Evolutionary conservation across 2,797 vertebrate species (phyloP), one percentile per base, ranked within the genome.

Genomic region (Pteropus rufus): DNA sequence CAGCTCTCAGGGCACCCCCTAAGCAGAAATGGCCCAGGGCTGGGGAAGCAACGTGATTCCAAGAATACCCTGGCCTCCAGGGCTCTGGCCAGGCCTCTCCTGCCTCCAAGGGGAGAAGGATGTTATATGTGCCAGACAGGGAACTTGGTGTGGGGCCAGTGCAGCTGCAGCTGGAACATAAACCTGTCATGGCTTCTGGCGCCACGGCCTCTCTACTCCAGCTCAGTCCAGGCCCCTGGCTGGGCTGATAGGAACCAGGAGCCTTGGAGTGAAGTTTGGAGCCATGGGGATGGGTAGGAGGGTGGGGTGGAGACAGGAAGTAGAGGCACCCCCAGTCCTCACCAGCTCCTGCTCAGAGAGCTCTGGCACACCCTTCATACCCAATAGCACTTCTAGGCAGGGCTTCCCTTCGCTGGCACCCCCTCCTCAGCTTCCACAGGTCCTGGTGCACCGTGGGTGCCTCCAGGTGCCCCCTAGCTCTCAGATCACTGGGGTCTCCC

Each of bases 141-240:
- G 46, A 34, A 23, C 81, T 67, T 54, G 76, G 95, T 85, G 3
- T 12, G 9, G 7, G 21, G 82, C 91, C 96, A 81, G 75, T 0
- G 10, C 34, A 34, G 69, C 70, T 14, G 39, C 23, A 31, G 84
- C 58, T 16, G 2, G 60, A 64, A 88, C 77, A 12, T 95, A 97
- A 96, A 97, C 93, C 76, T 90, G 34, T n/a, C 23, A 0, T 23
- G 76, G 72, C 56, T 89, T 58, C 93, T 85, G 96, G 96, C 77
- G 85, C 94, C 94, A 21, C 4, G 0, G 46, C 85, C 87, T 52
- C 44, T 54, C 39, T 12, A 3, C 76, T 54, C 3, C 67, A 86
- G 62, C 52, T 36, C 4, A 0, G 10, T 26, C 44, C 79, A 16
- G 11, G 64, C 21, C 41, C 18, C 16, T n/a, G 49, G 52, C 86